These are phyloP conservation scores for Xiphias gladius DNA, from an alignment of 2,113 vertebrate genomes.

Conservation along the genomic window DNA sequence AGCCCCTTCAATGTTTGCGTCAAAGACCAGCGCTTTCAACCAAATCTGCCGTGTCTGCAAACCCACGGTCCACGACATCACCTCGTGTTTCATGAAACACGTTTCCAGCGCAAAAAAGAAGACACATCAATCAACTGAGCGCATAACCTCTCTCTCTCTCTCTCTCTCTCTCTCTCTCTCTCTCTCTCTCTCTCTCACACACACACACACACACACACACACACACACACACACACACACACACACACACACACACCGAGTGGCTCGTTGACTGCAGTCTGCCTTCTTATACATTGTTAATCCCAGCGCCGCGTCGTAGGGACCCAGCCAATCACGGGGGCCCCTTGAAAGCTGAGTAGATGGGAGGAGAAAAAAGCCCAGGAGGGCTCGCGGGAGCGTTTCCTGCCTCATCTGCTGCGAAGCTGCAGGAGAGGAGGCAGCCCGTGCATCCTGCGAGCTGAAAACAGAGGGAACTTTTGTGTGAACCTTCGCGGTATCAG, in stretches of 20 bases:
- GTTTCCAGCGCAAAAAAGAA: too few species aligned
- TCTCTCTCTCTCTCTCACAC: too few species aligned
- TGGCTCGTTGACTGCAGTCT: too few species aligned
- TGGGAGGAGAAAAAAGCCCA: slow-evolving; percentile 71
- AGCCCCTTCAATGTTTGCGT: too few species aligned
- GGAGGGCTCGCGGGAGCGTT: slow-evolving; percentile 48
- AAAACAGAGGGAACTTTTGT: slow-evolving; percentile 66
- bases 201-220: not conserved
- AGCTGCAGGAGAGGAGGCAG: slow-evolving; percentile 51
- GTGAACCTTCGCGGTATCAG: slow-evolving; percentile 11
- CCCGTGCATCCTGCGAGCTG: slow-evolving; percentile 37
- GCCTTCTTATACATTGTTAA: too few species aligned
- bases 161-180: too few species aligned
- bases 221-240: not conserved
- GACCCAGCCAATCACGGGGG: slow-evolving; percentile 77
- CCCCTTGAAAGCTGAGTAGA: slow-evolving; percentile 44
- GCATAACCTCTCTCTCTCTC: too few species aligned
- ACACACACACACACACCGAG: too few species aligned
- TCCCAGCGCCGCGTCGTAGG: not conserved
- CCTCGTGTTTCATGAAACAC: too few species aligned
- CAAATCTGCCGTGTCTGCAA: not conserved
- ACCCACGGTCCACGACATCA: too few species aligned
- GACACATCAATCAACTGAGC: not conserved
- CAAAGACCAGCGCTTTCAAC: too few species aligned
- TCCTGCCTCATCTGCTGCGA: slow-evolving; percentile 57